These are phyloP conservation scores for Zelostemma sp. DNA, from an alignment of 1,140 invertebrate genomes.

Conservation along the genomic window DNA sequence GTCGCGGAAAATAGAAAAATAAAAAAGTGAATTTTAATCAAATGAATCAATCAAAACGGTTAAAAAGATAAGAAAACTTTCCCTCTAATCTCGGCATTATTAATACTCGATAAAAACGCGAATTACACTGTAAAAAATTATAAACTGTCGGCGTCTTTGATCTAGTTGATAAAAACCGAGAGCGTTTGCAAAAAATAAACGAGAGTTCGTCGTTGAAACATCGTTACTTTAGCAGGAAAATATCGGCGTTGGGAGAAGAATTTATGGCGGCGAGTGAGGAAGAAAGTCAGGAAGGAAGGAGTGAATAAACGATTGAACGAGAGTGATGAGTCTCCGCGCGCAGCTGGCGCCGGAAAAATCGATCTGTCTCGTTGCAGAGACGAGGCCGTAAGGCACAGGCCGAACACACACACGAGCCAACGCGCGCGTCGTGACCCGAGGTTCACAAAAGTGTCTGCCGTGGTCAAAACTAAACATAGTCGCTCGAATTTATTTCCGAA, in stretches of 20 bases:
- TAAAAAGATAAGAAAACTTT: too few relatives aligned
- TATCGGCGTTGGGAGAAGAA: too few relatives aligned
- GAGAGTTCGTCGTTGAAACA: slow-evolving; percentile 6
- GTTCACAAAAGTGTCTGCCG: slow-evolving; percentile 29
- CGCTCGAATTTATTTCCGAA: neutral
- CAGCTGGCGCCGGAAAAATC: slow-evolving; percentile 57
- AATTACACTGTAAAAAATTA: too few relatives aligned
- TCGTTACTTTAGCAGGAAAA: too few relatives aligned
- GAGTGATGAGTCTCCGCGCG: slow-evolving; percentile 43
- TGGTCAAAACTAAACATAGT: neutral
- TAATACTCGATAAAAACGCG: too few relatives aligned
- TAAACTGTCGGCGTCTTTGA: too few relatives aligned
- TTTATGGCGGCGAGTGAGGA: slow-evolving; percentile 3
- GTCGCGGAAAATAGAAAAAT: too few relatives aligned
- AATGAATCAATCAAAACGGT: too few relatives aligned
- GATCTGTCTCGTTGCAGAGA: slow-evolving; percentile 52
- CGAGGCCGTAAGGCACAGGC: slow-evolving; percentile 33
- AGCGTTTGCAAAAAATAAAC: too few relatives aligned
- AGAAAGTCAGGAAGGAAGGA: slow-evolving; percentile 34
- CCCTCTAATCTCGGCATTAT: too few relatives aligned
- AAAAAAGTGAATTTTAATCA: too few relatives aligned
- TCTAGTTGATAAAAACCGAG: too few relatives aligned
- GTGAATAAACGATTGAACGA: slow-evolving; percentile 33
- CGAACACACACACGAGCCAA: slow-evolving; percentile 17
- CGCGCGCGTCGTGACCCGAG: slow-evolving; percentile 27